These are phyloP conservation scores for Apodemus speciosus DNA, from an alignment of 2,113 vertebrate species.

Conservation along the genomic window DNA sequence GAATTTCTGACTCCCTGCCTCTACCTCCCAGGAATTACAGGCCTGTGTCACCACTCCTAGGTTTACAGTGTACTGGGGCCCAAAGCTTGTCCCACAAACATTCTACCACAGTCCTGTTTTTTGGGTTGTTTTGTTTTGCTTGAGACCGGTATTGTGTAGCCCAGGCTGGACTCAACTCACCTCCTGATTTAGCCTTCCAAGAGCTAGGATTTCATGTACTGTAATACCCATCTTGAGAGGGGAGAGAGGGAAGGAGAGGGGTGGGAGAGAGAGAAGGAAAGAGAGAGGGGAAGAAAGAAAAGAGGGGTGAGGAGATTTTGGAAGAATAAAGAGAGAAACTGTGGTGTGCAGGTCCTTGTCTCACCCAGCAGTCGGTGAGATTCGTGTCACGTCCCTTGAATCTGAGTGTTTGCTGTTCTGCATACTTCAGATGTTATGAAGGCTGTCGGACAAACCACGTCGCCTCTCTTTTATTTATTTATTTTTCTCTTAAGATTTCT, in stretches of 20 bases:
- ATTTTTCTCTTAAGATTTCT: conserved; percentile 31
- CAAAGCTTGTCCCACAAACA: too few relatives aligned
- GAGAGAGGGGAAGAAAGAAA: neutral
- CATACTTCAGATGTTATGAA: conserved; percentile 24
- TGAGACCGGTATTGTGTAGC: neutral
- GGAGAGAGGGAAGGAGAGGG: neutral
- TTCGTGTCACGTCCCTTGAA: neutral
- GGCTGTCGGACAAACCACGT: neutral
- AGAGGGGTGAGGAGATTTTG: neutral
- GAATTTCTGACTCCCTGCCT: neutral
- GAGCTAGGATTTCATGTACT: neutral
- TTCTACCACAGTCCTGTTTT: neutral
- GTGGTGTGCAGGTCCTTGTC: too few relatives aligned
- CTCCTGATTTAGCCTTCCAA: neutral
- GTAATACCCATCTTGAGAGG: neutral
- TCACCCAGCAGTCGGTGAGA: too few relatives aligned
- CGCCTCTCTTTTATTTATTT: neutral
- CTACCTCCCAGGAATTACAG: neutral
- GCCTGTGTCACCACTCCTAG: neutral
- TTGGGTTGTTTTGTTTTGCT: neutral
- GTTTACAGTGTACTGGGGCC: neutral
- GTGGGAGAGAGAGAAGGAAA: neutral
- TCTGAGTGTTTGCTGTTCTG: neutral
- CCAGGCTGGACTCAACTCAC: neutral
- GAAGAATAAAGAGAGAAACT: neutral